phyloP scores from a whole-genome alignment of 2,888 invertebrate genomes.

The Dasypolia templi region DNA sequence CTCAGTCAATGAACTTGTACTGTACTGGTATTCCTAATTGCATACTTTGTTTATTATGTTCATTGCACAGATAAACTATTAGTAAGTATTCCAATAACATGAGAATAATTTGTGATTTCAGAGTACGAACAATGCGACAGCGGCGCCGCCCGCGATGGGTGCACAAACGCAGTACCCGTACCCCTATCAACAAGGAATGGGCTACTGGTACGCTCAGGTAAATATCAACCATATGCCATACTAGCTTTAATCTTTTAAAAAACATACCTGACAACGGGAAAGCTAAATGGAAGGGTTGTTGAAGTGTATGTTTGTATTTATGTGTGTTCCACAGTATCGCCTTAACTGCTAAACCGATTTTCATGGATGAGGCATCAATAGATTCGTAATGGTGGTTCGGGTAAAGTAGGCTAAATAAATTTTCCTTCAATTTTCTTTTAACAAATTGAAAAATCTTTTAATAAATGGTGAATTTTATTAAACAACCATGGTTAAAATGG shows the following conservation, averaged over 20 bases:
- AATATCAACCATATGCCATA: slow-evolving; percentile 71
- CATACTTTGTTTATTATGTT: slow-evolving; percentile 26
- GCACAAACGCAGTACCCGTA: slow-evolving; percentile 96
- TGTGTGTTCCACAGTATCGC: no score
- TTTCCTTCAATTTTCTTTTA: no score
- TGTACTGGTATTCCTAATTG: slow-evolving; percentile 20
- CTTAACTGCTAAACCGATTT: no score
- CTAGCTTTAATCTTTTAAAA: not conserved
- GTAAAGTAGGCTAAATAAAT: no score
- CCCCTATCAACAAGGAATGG: slow-evolving; percentile 96
- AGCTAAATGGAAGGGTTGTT: no score
- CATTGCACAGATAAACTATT: slow-evolving; percentile 18
- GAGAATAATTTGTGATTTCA: slow-evolving; percentile 70
- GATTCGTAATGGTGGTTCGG: no score
- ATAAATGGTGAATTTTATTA: no score
- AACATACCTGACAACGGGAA: no score
- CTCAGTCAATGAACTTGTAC: slow-evolving; percentile 24
- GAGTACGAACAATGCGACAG: slow-evolving; percentile 83
- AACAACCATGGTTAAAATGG: slow-evolving; percentile 1
- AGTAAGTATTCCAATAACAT: slow-evolving; percentile 24
- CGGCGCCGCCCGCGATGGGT: slow-evolving; percentile 86
- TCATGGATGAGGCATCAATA: no score
- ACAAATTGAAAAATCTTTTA: no score
- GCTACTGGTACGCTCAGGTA: slow-evolving; percentile 97
- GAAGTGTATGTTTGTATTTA: no score